Conservation (phyloP, 2,888 invertebrate species). For the Synanthedon tipuliformis region DNA sequence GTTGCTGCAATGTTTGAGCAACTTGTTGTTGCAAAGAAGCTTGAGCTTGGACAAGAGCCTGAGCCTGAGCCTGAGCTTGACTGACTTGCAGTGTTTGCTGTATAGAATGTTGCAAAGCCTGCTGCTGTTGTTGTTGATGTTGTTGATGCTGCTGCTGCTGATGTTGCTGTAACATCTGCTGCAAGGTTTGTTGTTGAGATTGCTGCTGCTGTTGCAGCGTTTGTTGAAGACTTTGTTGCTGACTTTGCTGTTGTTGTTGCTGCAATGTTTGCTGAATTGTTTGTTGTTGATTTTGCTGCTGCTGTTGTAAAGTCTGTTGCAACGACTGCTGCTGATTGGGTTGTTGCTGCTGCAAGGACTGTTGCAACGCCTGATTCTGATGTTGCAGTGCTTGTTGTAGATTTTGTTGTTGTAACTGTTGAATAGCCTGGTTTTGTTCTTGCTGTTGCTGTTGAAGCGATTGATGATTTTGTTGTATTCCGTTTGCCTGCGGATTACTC, state of each 20-base stretch:
- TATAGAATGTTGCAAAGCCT: constrained; percentile 42
- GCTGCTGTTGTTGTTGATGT: constrained; percentile 23
- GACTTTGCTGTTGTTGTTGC: constrained; percentile 27
- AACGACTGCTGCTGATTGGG: constrained; percentile 30
- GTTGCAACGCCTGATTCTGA: constrained; percentile 55
- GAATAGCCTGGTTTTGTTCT: constrained; percentile 43
- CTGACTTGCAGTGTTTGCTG: constrained; percentile 55
- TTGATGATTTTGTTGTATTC: constrained; percentile 52
- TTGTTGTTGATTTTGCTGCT: constrained; percentile 46
- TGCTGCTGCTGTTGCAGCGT: constrained; percentile 33
- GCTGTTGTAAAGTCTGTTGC: constrained; percentile 56
- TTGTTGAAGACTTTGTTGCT: constrained; percentile 22
- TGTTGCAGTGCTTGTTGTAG: constrained; percentile 22
- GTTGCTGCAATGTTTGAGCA: constrained; percentile 54
- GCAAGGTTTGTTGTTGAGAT: constrained; percentile 33
- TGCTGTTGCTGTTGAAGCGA: constrained; percentile 43
- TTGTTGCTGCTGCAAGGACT: constrained; percentile 29
- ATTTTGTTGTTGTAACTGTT: constrained; percentile 36
- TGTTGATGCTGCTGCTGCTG: constrained; percentile 30
- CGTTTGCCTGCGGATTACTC: constrained; percentile 60
- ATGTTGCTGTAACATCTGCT: constrained; percentile 37
- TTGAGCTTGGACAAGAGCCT: constrained; percentile 57
- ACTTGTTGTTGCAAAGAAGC: constrained; percentile 60
- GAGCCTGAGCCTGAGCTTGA: constrained; percentile 59
- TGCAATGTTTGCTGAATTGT: constrained; percentile 19